Conservation (phyloP, 2,888 invertebrate species). For the Melanotus villosus region DNA sequence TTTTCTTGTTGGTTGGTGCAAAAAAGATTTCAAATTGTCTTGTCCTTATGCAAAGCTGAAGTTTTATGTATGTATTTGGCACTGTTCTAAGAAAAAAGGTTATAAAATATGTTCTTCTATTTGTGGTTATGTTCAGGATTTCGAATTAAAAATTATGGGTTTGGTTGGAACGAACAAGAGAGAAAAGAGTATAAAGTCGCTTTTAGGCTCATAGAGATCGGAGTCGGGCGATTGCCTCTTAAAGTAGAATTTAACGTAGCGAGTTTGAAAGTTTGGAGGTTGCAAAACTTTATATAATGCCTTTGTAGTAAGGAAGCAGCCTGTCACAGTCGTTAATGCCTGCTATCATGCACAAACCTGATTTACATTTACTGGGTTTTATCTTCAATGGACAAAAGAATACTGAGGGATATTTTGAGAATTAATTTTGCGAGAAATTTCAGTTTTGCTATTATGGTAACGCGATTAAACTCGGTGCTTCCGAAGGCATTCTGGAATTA, state of each 20-base stretch:
- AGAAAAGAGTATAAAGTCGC: constrained; percentile 35
- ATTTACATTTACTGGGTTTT: constrained; percentile 47
- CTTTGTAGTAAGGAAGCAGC: constrained; percentile 52
- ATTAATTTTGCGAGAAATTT: constrained; percentile 33
- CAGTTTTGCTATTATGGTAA: constrained; percentile 42
- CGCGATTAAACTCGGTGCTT: constrained; percentile 22
- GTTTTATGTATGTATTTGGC: constrained; percentile 31
- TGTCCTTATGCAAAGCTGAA: constrained; percentile 9
- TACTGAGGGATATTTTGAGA: constrained; percentile 29
- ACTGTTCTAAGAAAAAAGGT: constrained; percentile 6
- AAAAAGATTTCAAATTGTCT: constrained; percentile 19
- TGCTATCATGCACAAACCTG: constrained; percentile 49
- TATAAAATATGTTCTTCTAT: constrained; percentile 30
- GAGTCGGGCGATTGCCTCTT: constrained; percentile 62
- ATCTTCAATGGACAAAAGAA: constrained; percentile 40
- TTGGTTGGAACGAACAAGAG: constrained; percentile 22
- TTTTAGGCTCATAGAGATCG: constrained; percentile 44
- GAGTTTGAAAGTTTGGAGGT: constrained; percentile 58
- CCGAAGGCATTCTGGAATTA: constrained; percentile 9
- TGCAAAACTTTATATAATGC: constrained; percentile 58
- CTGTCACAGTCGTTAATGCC: constrained; percentile 55
- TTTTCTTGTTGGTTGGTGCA: neutral
- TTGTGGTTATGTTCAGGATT: constrained; percentile 32
- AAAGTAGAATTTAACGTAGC: constrained; percentile 66
- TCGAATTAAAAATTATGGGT: constrained; percentile 30